Percentiles rank a stretch among this genome's conserved stretches.
Conservation (phyloP, 1,140 invertebrate genomes). For the Pogonomyrmex californicus region DNA sequence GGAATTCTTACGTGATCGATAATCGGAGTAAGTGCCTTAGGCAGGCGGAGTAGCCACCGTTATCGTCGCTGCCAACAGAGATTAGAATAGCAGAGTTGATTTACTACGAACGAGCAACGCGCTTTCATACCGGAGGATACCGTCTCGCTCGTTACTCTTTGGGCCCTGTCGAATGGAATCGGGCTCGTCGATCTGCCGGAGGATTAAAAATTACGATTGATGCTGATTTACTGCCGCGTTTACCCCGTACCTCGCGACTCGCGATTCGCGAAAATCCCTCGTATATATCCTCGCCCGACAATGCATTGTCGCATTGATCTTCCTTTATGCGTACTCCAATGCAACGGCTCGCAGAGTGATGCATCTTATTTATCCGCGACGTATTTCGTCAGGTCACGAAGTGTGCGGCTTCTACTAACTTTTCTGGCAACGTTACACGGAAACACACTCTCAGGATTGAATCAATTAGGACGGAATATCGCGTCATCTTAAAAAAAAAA, state of each 20-base stretch:
- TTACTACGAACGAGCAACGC: conserved; percentile 74
- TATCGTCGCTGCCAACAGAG: conserved; percentile 75
- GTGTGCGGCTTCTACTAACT: conserved; percentile 25
- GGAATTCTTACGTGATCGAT: conserved; percentile 39
- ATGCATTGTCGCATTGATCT: conserved; percentile 75
- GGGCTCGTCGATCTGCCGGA: conserved; percentile 73
- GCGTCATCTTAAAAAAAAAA: conserved; percentile 6
- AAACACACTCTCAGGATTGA: conserved; percentile 36
- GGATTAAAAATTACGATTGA: conserved; percentile 83
- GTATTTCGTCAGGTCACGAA: conserved; percentile 65
- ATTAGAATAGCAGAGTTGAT: conserved; percentile 79
- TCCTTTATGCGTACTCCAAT: conserved; percentile 71
- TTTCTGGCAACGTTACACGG: conserved; percentile 53
- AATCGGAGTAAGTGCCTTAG: conserved; percentile 21
- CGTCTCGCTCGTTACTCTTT: conserved; percentile 77
- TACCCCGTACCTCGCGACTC: conserved; percentile 51
- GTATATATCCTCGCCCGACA: conserved; percentile 62
- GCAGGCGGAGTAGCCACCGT: conserved; percentile 60
- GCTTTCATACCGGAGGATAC: conserved; percentile 77
- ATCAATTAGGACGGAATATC: conserved; percentile 30
- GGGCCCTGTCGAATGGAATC: conserved; percentile 65
- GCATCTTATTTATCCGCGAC: conserved; percentile 73
- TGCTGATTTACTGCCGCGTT: conserved; percentile 77
- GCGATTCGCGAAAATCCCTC: conserved; percentile 72
- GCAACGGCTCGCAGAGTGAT: conserved; percentile 64